Base-by-base conservation (phyloP, 2,888 invertebrate genomes). In the Caenorhabditis uteleia region DNA sequence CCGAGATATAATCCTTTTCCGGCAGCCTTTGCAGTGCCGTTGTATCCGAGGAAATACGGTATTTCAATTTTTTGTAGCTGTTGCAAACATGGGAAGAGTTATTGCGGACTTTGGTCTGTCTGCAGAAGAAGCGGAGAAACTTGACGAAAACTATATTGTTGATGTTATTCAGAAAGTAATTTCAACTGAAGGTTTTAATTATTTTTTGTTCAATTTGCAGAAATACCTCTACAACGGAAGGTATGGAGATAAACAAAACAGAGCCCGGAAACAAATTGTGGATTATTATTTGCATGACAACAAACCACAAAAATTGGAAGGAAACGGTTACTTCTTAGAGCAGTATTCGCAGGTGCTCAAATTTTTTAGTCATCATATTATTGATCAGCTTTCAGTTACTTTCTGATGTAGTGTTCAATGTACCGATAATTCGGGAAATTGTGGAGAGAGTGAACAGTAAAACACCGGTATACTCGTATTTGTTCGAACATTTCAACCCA, bases 361-460 rank as follows among this genome's bases (percentile, higher is more conserved):
- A 4, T n/a, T 34, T 21, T 27, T 12, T 26, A 16, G 2, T 16
- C 6, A 21, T 16, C n/a, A 23, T 3, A 2, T n/a, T n/a, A n/a
- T n/a, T n/a, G n/a, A 8, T n/a, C 7, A 14, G 6, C 12, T 21
- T 48, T 33, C 20, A 61, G 56, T 36, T 62, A 29, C 33, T 64
- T n/a, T 64, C 64, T 6, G 64, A 64, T 21, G 42, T 65, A 25
- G 36, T 42, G n/a, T 65, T 65, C 51, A 65, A 65, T 34, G 55
- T 65, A 1, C 59, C 58, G 20, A 50, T 51, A 14, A 34, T 65
- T 25, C 59, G 65, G n/a, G 59, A 65, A 47, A 65, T 59, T 20
- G 7, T 26, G 6, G 36, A 29, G n/a, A 38, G 60, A 18, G 51
- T 53, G 12, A 61, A 67, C 20, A 29, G 16, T 7, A 56, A 59